These are phyloP conservation scores for Melieria omissa DNA, from an alignment of 2,888 invertebrate species.

Conservation along the genomic window DNA sequence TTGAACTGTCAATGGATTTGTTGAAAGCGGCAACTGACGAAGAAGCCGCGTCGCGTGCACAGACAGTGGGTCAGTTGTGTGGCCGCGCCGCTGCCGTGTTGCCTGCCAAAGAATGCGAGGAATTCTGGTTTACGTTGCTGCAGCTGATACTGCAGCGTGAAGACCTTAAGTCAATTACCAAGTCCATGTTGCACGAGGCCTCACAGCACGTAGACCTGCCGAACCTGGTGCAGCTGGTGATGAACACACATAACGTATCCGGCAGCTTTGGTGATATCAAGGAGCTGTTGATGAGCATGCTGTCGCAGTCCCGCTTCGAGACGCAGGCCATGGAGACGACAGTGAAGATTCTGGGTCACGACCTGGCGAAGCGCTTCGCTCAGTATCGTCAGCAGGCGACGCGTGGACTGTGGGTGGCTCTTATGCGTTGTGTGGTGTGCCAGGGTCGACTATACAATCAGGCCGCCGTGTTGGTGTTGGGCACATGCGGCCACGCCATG, in stretches of 20 bases:
- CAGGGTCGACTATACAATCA: slow-evolving; percentile 62
- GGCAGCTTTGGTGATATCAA: slow-evolving; percentile 74
- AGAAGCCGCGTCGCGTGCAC: slow-evolving; percentile 49
- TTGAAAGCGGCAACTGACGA: slow-evolving; percentile 53
- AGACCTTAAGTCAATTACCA: slow-evolving; percentile 64
- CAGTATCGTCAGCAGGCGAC: slow-evolving; percentile 53
- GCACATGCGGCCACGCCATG: slow-evolving; percentile 63
- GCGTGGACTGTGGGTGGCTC: slow-evolving; percentile 64
- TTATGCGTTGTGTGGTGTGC: slow-evolving; percentile 62
- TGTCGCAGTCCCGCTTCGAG: slow-evolving; percentile 81
- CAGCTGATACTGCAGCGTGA: slow-evolving; percentile 65
- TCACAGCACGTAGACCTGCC: slow-evolving; percentile 71
- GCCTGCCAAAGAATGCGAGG: slow-evolving; percentile 66
- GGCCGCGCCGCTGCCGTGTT: slow-evolving; percentile 67
- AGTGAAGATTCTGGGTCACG: slow-evolving; percentile 73
- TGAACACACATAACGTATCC: slow-evolving; percentile 67
- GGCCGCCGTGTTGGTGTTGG: slow-evolving; percentile 55
- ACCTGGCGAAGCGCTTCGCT: slow-evolving; percentile 72
- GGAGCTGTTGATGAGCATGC: slow-evolving; percentile 73
- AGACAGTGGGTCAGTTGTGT: slow-evolving; percentile 63
- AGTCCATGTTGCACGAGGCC: slow-evolving; percentile 69
- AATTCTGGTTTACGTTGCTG: slow-evolving; percentile 69
- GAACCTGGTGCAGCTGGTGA: slow-evolving; percentile 72
- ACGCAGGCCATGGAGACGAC: slow-evolving; percentile 77
- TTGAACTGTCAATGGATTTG: slow-evolving; percentile 71